These are phyloP conservation scores for Anguilla megastoma DNA, from an alignment of 2,797 vertebrate species.

Conservation along the genomic window DNA sequence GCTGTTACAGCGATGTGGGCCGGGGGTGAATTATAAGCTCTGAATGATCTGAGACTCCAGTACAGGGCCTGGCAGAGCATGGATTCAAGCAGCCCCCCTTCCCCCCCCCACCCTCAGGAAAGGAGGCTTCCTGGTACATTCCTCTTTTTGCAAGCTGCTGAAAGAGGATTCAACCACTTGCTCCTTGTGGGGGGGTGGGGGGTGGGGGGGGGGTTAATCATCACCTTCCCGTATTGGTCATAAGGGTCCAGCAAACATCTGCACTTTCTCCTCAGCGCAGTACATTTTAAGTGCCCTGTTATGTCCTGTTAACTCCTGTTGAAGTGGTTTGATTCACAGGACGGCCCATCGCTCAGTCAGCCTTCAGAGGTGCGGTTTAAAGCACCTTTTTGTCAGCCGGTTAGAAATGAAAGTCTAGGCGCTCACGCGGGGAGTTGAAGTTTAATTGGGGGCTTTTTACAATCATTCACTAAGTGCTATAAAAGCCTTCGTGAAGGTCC, in stretches of 20 bases:
- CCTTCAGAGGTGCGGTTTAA: neutral
- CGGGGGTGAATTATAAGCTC: neutral
- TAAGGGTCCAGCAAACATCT: neutral
- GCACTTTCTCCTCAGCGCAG: neutral
- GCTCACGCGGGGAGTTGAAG: no score
- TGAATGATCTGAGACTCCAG: neutral
- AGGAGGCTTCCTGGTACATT: conserved; percentile 50
- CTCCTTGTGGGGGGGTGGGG: conserved; percentile 46
- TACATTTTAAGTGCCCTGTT: conserved; percentile 33
- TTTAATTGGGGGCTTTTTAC: no score
- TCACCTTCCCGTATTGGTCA: neutral
- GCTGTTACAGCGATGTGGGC: neutral
- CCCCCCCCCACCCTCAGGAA: conserved; percentile 24
- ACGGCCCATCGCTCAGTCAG: neutral
- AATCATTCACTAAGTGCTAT: no score
- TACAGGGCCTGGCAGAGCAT: neutral
- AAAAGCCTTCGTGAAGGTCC: no score
- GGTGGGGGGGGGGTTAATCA: conserved; percentile 46
- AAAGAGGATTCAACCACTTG: conserved; percentile 46
- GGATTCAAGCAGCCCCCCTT: neutral
- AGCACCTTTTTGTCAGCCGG: neutral
- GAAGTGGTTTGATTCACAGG: neutral
- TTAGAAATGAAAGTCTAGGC: no score
- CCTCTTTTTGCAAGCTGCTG: conserved; percentile 52
- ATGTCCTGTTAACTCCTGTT: neutral